Base-by-base conservation (phyloP, 2,888 invertebrate genomes). In the Lumbricus terrestris region DNA sequence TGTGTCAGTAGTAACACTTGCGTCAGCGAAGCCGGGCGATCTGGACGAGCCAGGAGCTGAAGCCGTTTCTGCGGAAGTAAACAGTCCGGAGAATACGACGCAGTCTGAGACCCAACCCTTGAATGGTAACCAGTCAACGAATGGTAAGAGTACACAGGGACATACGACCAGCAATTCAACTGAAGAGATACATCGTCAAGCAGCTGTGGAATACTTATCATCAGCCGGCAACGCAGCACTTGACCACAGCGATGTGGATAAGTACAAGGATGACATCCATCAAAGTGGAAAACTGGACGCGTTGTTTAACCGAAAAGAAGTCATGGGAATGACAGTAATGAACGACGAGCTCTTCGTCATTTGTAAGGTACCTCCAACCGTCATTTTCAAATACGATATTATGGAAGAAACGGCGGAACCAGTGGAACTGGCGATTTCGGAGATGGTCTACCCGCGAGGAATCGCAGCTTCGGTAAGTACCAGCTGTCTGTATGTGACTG, bases 331-430 rank as follows among this genome's bases (percentile, higher is more conserved):
- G 85, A 35, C 85, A 23, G 35, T 35, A 85, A 34, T 85, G 85
- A 34, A 85, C 23, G 34, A 85, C 18, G 85, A 85, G 29, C 85
- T 85, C 20, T 85, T 85, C 34, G 85, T 85, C 85, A 85, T 85
- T n/a, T 85, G 85, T 37, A 85, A 85, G 37, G 20, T 11, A 37
- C 85, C 85, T 33, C 37, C 35, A 5, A 85, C 37, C 85, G 16
- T 85, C 85, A 85, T 85, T 37, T 85, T 85, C 23, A 85, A 85
- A 37, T 85, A 85, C 85, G 85, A 85, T 29, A 85, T 85, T 35
- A 16, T 34, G 20, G 35, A 85, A 34, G 35, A 34, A 85, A 35
- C 23, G 11, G 85, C 85, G 0, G 85, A 85, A 23, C 85, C 85
- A 4, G 85, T 85, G 20, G 85, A 85, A 35, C 85, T 85, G 35